These are phyloP conservation scores for Drosophila greeni DNA, from an alignment of 2,888 invertebrate species.

Conservation along the genomic window DNA sequence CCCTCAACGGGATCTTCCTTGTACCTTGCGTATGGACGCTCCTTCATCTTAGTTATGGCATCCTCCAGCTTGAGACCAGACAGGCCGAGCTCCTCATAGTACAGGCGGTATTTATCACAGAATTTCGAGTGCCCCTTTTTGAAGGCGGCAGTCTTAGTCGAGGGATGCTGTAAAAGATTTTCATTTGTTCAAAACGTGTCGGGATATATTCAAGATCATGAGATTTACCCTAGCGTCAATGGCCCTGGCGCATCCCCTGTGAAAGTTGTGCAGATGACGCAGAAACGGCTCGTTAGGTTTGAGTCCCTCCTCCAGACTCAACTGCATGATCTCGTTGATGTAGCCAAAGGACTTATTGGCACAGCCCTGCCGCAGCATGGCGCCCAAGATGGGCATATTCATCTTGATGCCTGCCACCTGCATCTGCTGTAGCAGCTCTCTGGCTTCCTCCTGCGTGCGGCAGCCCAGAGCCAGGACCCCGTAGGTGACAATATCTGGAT, in stretches of 20 bases:
- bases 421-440: slow-evolving; percentile 85
- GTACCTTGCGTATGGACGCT: slow-evolving; percentile 85
- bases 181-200: too few species aligned
- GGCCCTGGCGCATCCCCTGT: slow-evolving; percentile 80
- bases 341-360: slow-evolving; percentile 82
- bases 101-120: slow-evolving; percentile 79
- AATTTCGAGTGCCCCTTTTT: slow-evolving; percentile 79
- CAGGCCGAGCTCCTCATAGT: slow-evolving; percentile 79
- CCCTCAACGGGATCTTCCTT: slow-evolving; percentile 74
- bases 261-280: slow-evolving; percentile 83
- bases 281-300: slow-evolving; percentile 83
- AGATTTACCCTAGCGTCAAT: slow-evolving; percentile 80
- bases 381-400: slow-evolving; percentile 87
- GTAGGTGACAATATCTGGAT: slow-evolving; percentile 89
- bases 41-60: slow-evolving; percentile 77
- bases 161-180: slow-evolving; percentile 76
- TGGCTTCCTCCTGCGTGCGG: slow-evolving; percentile 82
- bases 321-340: slow-evolving; percentile 84
- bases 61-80: slow-evolving; percentile 77
- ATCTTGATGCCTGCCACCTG: slow-evolving; percentile 83
- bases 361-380: slow-evolving; percentile 85
- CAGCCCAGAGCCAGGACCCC: slow-evolving; percentile 91
- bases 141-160: slow-evolving; percentile 68
- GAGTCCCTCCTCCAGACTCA: slow-evolving; percentile 82
- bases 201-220: too few species aligned